Percentiles rank a stretch among this genome's conserved stretches.
Evolutionary conservation across 2,888 invertebrate species (phyloP).

Genomic region (Parnassius glacialis): DNA sequence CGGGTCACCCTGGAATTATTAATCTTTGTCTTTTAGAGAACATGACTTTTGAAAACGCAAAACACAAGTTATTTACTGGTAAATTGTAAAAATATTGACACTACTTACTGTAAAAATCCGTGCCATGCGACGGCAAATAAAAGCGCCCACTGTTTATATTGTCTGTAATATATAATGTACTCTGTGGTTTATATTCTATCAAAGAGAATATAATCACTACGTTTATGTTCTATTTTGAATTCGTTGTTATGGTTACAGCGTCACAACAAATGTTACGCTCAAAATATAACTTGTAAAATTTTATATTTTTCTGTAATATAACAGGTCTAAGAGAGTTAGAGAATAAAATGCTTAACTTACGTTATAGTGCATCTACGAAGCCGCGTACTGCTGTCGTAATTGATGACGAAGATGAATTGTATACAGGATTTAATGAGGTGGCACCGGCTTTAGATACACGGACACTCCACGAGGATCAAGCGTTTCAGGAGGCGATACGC

Average conservation of each 20-base stretch:
- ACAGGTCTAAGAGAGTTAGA: neutral
- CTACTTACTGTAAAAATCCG: no score
- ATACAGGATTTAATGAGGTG: conserved; percentile 85
- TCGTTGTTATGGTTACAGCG: conserved; percentile 64
- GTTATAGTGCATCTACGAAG: conserved; percentile 67
- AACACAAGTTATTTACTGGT: no score
- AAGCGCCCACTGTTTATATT: no score
- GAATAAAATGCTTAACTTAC: conserved; percentile 58
- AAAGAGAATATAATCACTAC: no score
- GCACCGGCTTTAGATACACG: conserved; percentile 84
- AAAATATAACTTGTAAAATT: neutral
- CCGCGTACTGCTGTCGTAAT: conserved; percentile 64
- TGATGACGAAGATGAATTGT: conserved; percentile 83
- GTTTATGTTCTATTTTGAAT: neutral
- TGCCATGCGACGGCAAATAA: no score
- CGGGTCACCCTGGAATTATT: no score
- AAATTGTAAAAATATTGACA: no score
- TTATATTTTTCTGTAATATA: neutral
- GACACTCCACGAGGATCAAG: conserved; percentile 86
- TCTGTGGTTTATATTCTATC: no score
- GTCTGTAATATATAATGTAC: no score
- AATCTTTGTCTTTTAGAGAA: no score
- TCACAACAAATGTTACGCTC: conserved; percentile 60
- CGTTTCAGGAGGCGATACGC: conserved; percentile 88
- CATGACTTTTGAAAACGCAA: no score